Percentiles rank a stretch among this genome's conserved stretches.
These are phyloP conservation scores for Otolemur crassicaudatus DNA, from an alignment of 2,797 vertebrate genomes.

Conservation along the genomic window DNA sequence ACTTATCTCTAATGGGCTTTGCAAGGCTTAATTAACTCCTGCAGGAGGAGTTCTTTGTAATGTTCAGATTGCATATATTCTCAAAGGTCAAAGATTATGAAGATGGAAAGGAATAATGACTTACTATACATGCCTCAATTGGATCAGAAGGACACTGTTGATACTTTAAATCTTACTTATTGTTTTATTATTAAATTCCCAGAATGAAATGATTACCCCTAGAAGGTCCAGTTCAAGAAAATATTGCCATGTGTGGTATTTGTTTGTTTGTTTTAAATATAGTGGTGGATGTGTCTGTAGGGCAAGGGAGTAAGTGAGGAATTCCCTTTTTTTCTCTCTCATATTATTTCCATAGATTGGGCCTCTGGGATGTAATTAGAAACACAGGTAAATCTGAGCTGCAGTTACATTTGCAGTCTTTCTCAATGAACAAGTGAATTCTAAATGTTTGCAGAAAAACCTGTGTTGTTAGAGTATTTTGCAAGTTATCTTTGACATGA, in stretches of 20 bases:
- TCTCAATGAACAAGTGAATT: not conserved
- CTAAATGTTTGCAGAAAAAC: not conserved
- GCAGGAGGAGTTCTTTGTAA: conserved; percentile 60
- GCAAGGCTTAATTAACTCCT: conserved; percentile 66
- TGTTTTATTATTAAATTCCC: conserved; percentile 46
- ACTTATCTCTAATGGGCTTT: conserved; percentile 61
- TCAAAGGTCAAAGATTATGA: conserved; percentile 78
- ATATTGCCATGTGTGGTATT: not conserved
- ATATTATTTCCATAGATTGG: not conserved
- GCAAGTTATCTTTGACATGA: not conserved
- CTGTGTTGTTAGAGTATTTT: not conserved
- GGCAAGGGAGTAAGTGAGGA: not conserved
- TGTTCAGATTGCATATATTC: conserved; percentile 51
- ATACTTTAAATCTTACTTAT: conserved; percentile 46
- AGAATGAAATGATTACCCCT: not conserved
- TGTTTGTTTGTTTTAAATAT: conserved; percentile 20
- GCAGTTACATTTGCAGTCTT: not conserved
- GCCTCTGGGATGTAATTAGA: not conserved
- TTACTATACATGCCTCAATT: conserved; percentile 22
- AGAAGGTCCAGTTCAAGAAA: not conserved
- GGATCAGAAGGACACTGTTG: conserved; percentile 54
- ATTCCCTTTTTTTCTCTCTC: not conserved
- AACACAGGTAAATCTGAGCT: not conserved
- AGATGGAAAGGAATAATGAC: conserved; percentile 64
- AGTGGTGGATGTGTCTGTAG: not conserved